Percentiles rank a stretch among this genome's conserved stretches.
Evolutionary conservation across 92 coral and sea anemone species (phyloP).

Genomic region (Epizoanthus ramosus): DNA sequence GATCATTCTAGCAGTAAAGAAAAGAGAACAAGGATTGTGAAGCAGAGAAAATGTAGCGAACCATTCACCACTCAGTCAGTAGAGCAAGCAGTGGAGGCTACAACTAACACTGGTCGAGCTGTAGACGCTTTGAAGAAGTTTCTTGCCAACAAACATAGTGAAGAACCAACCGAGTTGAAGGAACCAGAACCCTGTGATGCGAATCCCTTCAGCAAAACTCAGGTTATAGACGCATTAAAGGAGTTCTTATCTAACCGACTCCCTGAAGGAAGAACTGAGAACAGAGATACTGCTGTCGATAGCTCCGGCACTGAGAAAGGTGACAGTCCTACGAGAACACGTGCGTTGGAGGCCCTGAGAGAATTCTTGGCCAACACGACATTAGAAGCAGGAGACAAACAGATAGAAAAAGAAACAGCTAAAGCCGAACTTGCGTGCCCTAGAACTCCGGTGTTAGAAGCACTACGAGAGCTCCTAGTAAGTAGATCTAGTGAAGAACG

Average conservation of each 20-base stretch:
- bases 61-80: not conserved
- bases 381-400: not conserved
- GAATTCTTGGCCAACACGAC: not conserved
- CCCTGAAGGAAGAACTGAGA: not conserved
- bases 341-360: slow-evolving; percentile 22
- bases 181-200: not conserved
- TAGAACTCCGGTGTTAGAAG: slow-evolving; percentile 27
- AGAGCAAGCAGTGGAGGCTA: not conserved
- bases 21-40: not conserved
- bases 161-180: not conserved
- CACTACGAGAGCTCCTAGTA: slow-evolving; percentile 7
- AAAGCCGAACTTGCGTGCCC: not conserved
- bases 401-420: not conserved
- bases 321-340: not conserved
- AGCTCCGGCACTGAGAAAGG: not conserved
- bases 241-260: slow-evolving; percentile 12
- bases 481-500: slow-evolving; percentile 26
- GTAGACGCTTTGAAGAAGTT: slow-evolving; percentile 14
- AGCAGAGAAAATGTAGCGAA: not conserved
- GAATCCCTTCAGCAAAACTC: not conserved
- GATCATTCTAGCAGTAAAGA: not conserved
- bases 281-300: not conserved
- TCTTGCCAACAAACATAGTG: slow-evolving; percentile 13
- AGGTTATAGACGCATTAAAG: slow-evolving; percentile 22
- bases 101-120: slow-evolving; percentile 11